phyloP scores from a whole-genome alignment of 2,888 invertebrate genomes.

The Sinotaia quadrata region DNA sequence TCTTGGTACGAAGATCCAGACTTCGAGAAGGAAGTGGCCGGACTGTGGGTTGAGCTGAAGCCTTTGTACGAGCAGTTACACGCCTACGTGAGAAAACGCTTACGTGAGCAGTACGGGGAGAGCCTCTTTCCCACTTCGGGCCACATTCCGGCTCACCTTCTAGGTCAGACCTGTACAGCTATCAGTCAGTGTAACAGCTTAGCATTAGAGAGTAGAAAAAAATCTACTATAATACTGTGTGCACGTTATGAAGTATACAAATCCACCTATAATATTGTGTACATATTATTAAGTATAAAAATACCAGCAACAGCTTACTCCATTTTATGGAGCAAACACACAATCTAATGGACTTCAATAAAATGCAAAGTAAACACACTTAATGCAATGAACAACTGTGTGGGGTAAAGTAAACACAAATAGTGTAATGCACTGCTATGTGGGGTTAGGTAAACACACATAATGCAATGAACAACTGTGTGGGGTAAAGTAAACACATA shows the following conservation, averaged over 20 bases:
- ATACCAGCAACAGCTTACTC: too few relatives aligned
- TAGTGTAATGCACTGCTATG: too few relatives aligned
- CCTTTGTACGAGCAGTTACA: slow-evolving; percentile 87
- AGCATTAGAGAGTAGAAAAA: background rate
- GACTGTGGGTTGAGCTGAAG: slow-evolving; percentile 75
- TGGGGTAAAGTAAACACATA: too few relatives aligned
- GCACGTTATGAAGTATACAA: background rate
- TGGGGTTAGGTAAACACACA: too few relatives aligned
- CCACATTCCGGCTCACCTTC: slow-evolving; percentile 87
- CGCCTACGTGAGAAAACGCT: slow-evolving; percentile 83
- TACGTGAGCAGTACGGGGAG: slow-evolving; percentile 80
- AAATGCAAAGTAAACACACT: too few relatives aligned
- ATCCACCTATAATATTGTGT: background rate
- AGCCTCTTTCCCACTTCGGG: slow-evolving; percentile 80
- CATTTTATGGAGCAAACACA: too few relatives aligned
- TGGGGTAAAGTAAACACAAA: too few relatives aligned
- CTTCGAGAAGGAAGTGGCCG: slow-evolving; percentile 78
- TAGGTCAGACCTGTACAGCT: slow-evolving; percentile 75
- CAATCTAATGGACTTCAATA: too few relatives aligned
- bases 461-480: too few relatives aligned
- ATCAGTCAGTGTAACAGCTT: background rate
- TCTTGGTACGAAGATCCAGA: slow-evolving; percentile 85
- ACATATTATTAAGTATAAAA: too few relatives aligned
- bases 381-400: too few relatives aligned
- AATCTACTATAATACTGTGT: background rate